phyloP scores from a whole-genome alignment of 1,140 invertebrate genomes.

The Drosophila malerkotliana region DNA sequence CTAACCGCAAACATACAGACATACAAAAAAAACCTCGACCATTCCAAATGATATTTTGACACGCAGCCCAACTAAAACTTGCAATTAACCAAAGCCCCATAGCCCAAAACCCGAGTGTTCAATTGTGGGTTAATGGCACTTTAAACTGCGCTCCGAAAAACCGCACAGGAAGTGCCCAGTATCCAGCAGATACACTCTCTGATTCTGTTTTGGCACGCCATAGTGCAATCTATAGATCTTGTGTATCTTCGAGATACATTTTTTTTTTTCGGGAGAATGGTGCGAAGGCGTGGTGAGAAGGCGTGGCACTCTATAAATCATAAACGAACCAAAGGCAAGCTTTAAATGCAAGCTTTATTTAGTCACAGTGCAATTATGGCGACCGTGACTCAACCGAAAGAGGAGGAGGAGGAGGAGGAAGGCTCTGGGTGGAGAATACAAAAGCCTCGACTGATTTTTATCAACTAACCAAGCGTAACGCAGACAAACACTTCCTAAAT shows the following conservation, averaged over 20 bases:
- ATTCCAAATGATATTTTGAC: conserved; percentile 76
- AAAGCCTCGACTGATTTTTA: conserved; percentile 79
- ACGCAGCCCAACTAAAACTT: conserved; percentile 67
- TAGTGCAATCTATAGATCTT: conserved; percentile 66
- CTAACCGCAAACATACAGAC: conserved; percentile 36
- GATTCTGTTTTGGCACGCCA: conserved; percentile 79
- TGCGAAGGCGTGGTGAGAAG: neutral
- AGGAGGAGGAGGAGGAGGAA: no score
- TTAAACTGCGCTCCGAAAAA: conserved; percentile 56
- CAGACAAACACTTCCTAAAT: conserved; percentile 83
- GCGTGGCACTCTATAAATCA: conserved; percentile 38
- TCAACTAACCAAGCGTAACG: conserved; percentile 83
- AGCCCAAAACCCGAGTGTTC: neutral
- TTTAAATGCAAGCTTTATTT: conserved; percentile 68
- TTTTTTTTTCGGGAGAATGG: neutral
- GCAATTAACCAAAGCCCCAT: conserved; percentile 58
- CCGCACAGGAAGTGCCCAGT: conserved; percentile 55
- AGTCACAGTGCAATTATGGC: conserved; percentile 60
- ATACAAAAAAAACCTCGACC: conserved; percentile 3
- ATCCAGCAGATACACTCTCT: conserved; percentile 2
- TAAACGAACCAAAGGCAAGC: conserved; percentile 16
- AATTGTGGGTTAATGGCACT: conserved; percentile 79
- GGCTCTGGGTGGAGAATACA: conserved; percentile 21
- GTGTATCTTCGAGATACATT: neutral
- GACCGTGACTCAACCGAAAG: conserved; percentile 28